A percentile compares a stretch with the other conserved stretches of the same genome.
Conservation (phyloP, 2,797 vertebrate species). For the Schizothorax lantsangensis region DNA sequence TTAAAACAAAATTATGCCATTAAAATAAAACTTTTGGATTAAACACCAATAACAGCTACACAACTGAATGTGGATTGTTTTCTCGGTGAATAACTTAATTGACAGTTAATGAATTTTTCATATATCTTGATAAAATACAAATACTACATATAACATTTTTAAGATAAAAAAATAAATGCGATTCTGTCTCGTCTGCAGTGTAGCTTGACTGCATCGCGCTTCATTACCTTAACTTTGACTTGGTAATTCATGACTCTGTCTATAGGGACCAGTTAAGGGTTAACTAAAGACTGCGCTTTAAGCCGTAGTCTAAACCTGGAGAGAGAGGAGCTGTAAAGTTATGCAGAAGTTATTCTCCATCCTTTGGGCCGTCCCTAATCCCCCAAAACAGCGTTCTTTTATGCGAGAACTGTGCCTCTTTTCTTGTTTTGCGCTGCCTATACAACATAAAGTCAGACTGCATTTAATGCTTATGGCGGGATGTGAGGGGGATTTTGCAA, state of each 20-base stretch:
- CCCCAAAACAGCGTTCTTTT: slow-evolving; percentile 85
- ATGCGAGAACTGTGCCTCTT: slow-evolving; percentile 86
- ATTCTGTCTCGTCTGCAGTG: neutral
- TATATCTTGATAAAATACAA: neutral
- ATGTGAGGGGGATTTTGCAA: slow-evolving; percentile 92
- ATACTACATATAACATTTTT: neutral
- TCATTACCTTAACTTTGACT: neutral
- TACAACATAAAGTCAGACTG: slow-evolving; percentile 99
- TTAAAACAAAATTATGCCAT: neutral
- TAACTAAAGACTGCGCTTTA: slow-evolving; percentile 72
- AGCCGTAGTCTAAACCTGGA: slow-evolving; percentile 75
- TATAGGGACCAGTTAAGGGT: slow-evolving; percentile 66
- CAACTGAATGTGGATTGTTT: neutral
- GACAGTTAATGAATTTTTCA: neutral
- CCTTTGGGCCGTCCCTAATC: slow-evolving; percentile 85
- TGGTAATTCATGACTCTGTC: neutral
- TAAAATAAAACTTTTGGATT: neutral
- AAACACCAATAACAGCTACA: no score
- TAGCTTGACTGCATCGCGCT: neutral
- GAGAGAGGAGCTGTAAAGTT: slow-evolving; percentile 85
- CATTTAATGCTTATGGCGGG: slow-evolving; percentile 99
- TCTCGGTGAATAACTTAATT: neutral
- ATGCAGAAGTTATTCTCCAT: slow-evolving; percentile 88
- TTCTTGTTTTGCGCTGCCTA: slow-evolving; percentile 87
- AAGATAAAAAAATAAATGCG: neutral